Evolutionary conservation across 1,140 invertebrate species (phyloP).

Genomic region (Neodiprion pinetum): DNA sequence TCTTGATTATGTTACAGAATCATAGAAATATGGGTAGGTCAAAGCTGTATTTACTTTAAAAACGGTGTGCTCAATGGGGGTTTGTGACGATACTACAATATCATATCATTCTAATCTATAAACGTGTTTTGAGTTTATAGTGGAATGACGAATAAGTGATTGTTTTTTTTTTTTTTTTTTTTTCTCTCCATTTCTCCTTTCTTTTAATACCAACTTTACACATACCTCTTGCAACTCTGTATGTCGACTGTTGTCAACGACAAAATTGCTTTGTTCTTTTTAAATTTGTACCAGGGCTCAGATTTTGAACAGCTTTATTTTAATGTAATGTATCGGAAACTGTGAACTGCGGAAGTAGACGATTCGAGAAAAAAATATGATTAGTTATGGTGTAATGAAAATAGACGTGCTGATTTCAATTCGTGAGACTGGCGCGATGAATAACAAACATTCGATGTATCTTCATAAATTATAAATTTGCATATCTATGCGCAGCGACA

Average conservation of each 20-base stretch:
- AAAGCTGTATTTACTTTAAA: too few species aligned
- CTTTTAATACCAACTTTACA: neutral
- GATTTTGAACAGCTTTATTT: slow-evolving; percentile 3
- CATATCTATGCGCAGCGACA: slow-evolving; percentile 2
- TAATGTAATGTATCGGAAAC: neutral
- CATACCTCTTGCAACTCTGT: neutral
- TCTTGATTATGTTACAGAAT: too few species aligned
- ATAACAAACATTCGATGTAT: neutral
- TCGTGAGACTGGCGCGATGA: neutral
- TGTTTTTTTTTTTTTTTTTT: neutral
- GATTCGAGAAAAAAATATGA: neutral
- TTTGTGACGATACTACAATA: slow-evolving; percentile 3
- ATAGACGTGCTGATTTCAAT: slow-evolving; percentile 2
- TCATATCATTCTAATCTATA: slow-evolving; percentile 8
- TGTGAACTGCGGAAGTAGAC: neutral
- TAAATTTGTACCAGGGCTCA: neutral
- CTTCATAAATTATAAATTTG: neutral
- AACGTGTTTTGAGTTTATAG: neutral
- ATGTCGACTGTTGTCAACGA: neutral
- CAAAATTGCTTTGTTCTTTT: neutral
- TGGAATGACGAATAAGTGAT: neutral
- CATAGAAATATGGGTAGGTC: too few species aligned
- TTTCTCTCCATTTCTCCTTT: neutral
- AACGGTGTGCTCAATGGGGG: neutral
- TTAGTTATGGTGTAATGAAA: neutral